A percentile compares a stretch with the other conserved stretches of the same genome.
phyloP scores from a whole-genome alignment of 2,797 vertebrate species.

The Dryobates pubescens region DNA sequence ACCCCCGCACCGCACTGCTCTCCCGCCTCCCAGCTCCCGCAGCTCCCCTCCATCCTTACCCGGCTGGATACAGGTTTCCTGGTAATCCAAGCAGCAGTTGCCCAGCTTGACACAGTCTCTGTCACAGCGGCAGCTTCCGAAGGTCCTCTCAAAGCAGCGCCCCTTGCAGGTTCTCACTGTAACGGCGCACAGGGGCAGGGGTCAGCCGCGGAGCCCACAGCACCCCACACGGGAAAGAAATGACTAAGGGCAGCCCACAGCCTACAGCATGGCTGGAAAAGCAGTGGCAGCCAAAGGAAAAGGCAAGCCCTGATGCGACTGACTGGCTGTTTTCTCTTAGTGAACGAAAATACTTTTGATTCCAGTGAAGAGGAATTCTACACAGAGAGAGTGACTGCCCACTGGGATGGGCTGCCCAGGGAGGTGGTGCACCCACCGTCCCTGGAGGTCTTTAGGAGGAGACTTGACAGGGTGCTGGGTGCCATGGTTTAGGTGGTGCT shows the following conservation, averaged over 20 bases:
- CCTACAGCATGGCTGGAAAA: background rate
- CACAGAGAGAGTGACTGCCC: too few species aligned
- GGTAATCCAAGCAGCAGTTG: slow-evolving; percentile 83
- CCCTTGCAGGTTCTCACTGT: slow-evolving; percentile 84
- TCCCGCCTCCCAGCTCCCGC: background rate
- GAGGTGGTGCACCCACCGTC: too few species aligned
- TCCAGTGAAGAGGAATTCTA: background rate
- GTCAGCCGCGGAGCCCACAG: slow-evolving; percentile 1
- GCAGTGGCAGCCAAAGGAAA: background rate
- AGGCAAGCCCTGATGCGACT: background rate
- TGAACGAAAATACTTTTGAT: background rate
- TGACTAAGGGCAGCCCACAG: background rate
- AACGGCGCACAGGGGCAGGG: slow-evolving; percentile 49
- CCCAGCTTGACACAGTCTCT: slow-evolving; percentile 78
- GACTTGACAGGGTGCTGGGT: too few species aligned
- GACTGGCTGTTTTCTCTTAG: background rate
- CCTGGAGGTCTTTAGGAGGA: too few species aligned
- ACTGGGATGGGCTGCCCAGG: too few species aligned
- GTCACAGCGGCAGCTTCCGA: slow-evolving; percentile 80
- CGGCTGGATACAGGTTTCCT: slow-evolving; percentile 81
- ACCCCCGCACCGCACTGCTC: rapidly evolving
- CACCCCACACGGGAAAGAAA: background rate
- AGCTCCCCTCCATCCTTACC: slow-evolving; percentile 59
- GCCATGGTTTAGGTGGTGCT: too few species aligned
- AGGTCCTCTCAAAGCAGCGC: slow-evolving; percentile 82